Conservation (phyloP, 2,888 invertebrate species). For the Philaethria dido region DNA sequence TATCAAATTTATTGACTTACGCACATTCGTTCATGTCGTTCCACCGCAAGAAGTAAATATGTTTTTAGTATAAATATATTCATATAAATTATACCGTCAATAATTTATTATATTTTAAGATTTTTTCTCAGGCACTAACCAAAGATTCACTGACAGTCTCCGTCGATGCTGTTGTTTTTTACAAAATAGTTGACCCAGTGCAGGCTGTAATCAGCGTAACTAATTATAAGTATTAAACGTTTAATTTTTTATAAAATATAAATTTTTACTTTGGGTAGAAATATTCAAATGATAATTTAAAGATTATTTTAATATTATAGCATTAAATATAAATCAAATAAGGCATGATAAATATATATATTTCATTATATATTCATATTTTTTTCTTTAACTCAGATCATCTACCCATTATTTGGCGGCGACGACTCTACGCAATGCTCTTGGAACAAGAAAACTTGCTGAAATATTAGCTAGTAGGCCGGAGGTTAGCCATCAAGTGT, state of each 20-base stretch:
- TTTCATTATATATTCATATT: not conserved
- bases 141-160: constrained; percentile 94
- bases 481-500: constrained; percentile 92
- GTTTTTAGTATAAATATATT: not conserved
- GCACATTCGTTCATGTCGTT: constrained; percentile 95
- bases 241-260: too few species aligned
- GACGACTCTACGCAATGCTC: constrained; percentile 91
- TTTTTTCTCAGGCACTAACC: constrained; percentile 57
- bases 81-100: not conserved
- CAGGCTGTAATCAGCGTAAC: constrained; percentile 84
- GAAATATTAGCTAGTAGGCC: constrained; percentile 94
- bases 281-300: too few species aligned
- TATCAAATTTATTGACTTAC: constrained; percentile 92
- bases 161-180: constrained; percentile 93
- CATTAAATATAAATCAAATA: too few species aligned
- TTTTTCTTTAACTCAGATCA: constrained; percentile 73
- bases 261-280: too few species aligned
- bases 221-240: constrained; percentile 57
- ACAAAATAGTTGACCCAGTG: constrained; percentile 88
- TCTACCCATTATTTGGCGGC: constrained; percentile 90
- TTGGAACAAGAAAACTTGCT: constrained; percentile 93
- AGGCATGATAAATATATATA: too few species aligned
- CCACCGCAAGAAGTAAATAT: constrained; percentile 93
- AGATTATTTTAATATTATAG: too few species aligned
- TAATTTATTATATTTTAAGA: not conserved